Conservation (phyloP, 2,113 vertebrate genomes). For the Pelodiscus sinensis region DNA sequence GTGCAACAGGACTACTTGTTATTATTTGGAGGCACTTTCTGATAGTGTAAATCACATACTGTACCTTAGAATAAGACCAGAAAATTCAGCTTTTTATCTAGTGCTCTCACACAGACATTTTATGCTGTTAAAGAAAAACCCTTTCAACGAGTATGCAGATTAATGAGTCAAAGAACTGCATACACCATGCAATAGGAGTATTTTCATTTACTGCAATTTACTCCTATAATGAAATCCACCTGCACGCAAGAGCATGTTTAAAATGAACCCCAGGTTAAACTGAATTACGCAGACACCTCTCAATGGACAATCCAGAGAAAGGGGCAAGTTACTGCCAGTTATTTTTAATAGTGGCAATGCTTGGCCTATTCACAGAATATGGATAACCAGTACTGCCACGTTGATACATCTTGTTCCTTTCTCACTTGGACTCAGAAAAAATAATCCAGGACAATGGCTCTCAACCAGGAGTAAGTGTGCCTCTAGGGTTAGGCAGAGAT, state of each 20-base stretch:
- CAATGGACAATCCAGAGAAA: not conserved
- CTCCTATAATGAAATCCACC: not conserved
- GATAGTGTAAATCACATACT: not conserved
- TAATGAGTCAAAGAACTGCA: not conserved
- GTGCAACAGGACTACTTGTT: too few species aligned
- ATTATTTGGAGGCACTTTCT: not conserved
- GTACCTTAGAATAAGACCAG: not conserved
- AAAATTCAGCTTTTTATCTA: not conserved
- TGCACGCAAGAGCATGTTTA: not conserved
- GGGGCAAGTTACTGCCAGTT: not conserved
- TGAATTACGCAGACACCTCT: not conserved
- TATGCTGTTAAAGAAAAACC: not conserved
- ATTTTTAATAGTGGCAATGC: not conserved
- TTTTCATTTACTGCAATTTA: not conserved
- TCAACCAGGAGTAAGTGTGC: too few species aligned
- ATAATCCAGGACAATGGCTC: not conserved
- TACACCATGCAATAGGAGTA: not conserved
- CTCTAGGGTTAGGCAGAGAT: too few species aligned
- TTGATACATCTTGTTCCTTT: not conserved
- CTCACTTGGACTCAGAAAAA: not conserved
- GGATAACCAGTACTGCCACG: not conserved
- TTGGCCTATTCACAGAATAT: fast-evolving
- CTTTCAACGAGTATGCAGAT: not conserved
- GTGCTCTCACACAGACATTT: not conserved
- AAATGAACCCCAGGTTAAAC: not conserved